Evolutionary conservation across 2,797 vertebrate genomes (phyloP).

Genomic region (Thamnophis elegans): DNA sequence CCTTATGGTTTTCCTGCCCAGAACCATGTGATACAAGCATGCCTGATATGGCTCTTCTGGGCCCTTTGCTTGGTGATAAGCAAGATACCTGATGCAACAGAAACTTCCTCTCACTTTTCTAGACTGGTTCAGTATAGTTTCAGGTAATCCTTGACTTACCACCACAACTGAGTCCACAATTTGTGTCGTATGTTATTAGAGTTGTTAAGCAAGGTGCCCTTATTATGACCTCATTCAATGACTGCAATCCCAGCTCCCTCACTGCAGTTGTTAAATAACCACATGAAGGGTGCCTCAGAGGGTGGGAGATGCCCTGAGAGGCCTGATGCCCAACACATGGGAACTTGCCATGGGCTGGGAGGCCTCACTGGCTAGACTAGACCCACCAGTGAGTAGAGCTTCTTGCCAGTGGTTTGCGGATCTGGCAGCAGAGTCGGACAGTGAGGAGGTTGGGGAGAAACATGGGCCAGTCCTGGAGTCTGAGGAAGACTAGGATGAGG

Average conservation of each 20-base stretch:
- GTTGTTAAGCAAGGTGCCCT: not conserved
- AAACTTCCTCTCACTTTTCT: not conserved
- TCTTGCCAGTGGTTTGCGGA: not conserved
- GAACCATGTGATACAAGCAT: conserved; percentile 42
- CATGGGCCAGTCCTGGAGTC: no score
- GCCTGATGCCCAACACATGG: not conserved
- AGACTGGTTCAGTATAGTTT: not conserved
- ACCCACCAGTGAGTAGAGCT: not conserved
- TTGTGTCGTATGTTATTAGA: not conserved
- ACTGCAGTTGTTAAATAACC: not conserved
- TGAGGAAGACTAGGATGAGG: no score
- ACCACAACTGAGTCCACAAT: not conserved
- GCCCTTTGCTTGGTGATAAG: conserved; percentile 48
- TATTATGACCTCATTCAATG: not conserved
- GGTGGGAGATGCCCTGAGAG: not conserved
- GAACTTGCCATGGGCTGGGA: not conserved
- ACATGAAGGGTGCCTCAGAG: not conserved
- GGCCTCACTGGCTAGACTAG: not conserved
- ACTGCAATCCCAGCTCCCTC: not conserved
- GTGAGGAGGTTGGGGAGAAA: no score
- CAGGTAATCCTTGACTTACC: not conserved
- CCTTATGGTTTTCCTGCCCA: conserved; percentile 54
- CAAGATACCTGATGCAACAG: conserved; percentile 49
- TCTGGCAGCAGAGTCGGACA: no score
- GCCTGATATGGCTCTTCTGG: not conserved